A percentile compares a stretch with the other conserved stretches of the same genome.
These are phyloP conservation scores for Falcunculus frontatus DNA, from an alignment of 2,113 vertebrate species.

Conservation along the genomic window DNA sequence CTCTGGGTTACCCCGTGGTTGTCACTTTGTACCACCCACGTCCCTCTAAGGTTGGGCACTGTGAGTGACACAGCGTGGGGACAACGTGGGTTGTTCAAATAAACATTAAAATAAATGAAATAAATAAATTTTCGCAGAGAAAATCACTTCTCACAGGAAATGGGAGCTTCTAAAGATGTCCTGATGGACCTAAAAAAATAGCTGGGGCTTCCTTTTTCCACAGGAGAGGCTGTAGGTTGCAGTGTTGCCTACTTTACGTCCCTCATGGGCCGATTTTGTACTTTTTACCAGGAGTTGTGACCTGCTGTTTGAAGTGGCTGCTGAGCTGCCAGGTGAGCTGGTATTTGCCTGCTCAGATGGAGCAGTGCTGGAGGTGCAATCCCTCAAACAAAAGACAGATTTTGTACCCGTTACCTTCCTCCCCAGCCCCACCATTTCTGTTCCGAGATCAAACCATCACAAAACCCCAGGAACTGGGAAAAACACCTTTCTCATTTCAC, in stretches of 20 bases:
- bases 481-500: not conserved
- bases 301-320: not conserved
- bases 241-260: accelerated
- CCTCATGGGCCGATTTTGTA: accelerated
- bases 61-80: accelerated
- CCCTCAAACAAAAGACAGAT: not conserved
- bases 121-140: too few relatives aligned
- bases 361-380: not conserved
- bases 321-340: not conserved
- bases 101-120: too few relatives aligned
- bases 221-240: not conserved
- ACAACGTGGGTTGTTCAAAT: not conserved
- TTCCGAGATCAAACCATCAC: not conserved
- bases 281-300: not conserved
- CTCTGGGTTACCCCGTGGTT: not conserved
- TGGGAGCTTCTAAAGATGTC: not conserved
- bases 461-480: not conserved
- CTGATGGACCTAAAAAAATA: not conserved
- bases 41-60: not conserved
- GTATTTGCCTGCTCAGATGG: not conserved
- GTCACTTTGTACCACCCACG: not conserved
- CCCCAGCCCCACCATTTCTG: not conserved
- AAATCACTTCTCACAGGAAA: not conserved
- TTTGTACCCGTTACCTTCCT: not conserved
- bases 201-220: not conserved